These are phyloP conservation scores for Calypte anna DNA, from an alignment of 2,113 vertebrate species.

Conservation along the genomic window DNA sequence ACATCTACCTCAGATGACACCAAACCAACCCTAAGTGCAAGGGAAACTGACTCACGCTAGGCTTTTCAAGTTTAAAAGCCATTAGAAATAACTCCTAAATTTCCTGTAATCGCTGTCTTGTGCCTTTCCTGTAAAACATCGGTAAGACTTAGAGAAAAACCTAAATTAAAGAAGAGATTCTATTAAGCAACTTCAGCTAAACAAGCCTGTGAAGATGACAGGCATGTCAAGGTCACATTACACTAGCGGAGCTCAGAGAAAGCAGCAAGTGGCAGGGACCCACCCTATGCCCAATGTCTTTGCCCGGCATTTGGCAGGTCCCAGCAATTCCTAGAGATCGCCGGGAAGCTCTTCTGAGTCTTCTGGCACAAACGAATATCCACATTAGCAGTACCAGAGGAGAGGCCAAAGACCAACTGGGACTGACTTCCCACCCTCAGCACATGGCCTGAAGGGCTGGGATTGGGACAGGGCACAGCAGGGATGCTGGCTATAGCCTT, in stretches of 20 bases:
- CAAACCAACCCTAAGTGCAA: background rate
- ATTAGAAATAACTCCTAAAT: background rate
- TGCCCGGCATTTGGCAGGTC: background rate
- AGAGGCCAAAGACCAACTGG: background rate
- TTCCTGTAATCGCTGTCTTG: background rate
- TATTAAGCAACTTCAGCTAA: background rate
- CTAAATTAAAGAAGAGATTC: background rate
- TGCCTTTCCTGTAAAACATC: background rate
- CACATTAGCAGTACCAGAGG: background rate
- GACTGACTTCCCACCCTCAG: background rate
- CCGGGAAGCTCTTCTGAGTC: background rate
- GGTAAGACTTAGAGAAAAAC: background rate
- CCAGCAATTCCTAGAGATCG: conserved; percentile 36
- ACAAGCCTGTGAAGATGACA: background rate
- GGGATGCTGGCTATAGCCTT: background rate
- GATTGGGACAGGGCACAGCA: background rate
- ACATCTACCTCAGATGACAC: background rate
- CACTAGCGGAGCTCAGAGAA: background rate
- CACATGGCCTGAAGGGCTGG: accelerated
- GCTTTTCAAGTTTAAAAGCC: background rate
- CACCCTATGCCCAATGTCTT: background rate
- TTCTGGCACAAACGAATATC: background rate
- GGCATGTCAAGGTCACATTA: background rate
- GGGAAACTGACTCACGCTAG: background rate
- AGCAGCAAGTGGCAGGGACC: background rate